phyloP scores from a whole-genome alignment of 2,113 vertebrate species.

The Bettongia penicillata region DNA sequence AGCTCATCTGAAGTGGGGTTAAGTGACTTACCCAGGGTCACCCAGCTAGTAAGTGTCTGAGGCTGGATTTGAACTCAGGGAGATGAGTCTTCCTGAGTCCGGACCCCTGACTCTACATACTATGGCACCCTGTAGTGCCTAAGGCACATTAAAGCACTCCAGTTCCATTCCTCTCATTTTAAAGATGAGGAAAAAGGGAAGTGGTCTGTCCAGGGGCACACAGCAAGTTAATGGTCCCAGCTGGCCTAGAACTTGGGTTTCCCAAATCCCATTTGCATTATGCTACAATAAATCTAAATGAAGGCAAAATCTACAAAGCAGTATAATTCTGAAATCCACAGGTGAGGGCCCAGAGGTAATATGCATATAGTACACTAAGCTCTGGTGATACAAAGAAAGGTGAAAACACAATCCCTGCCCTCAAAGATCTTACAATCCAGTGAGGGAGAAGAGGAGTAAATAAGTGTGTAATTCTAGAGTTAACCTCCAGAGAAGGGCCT shows the following conservation, averaged over 20 bases:
- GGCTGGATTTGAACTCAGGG: not conserved
- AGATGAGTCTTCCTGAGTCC: no score
- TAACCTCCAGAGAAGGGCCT: not conserved
- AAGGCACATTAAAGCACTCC: not conserved
- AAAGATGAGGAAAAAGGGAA: not conserved
- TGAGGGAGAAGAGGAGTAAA: not conserved
- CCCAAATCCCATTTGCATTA: not conserved
- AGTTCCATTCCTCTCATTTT: not conserved
- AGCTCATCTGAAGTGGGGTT: no score
- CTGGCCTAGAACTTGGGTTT: rapidly evolving
- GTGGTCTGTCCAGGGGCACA: not conserved
- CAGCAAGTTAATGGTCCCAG: rapidly evolving
- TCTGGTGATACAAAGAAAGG: no score
- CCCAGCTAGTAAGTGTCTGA: not conserved
- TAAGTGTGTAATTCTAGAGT: not conserved
- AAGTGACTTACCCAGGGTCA: no score
- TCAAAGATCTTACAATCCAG: not conserved
- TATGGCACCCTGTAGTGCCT: no score
- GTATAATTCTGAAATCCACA: not conserved
- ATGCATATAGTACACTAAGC: no score
- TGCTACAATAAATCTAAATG: not conserved
- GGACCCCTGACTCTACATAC: no score
- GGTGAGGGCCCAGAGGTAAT: not conserved
- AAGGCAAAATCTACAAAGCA: no score
- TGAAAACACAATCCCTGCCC: not conserved